phyloP scores from a whole-genome alignment of 2,888 invertebrate species.

The Morinoia aosen region DNA sequence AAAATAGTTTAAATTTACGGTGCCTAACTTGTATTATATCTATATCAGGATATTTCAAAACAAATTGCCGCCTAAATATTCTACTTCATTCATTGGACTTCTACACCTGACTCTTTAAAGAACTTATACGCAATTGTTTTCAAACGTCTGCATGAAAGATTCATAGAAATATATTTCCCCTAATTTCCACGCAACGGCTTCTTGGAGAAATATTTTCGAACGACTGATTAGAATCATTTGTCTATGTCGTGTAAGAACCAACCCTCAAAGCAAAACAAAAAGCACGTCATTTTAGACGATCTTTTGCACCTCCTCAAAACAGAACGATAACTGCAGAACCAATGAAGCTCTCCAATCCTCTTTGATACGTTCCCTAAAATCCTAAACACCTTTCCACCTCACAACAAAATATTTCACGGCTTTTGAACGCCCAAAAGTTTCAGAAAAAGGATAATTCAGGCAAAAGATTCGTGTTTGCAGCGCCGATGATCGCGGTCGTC shows the following conservation, averaged over 20 bases:
- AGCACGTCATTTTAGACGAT: neutral
- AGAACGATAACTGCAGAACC: neutral
- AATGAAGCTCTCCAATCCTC: neutral
- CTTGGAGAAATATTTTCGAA: neutral
- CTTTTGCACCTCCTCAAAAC: neutral
- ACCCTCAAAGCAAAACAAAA: neutral
- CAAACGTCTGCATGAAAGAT: no score
- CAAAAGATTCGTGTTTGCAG: conserved; percentile 22
- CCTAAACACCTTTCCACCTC: neutral
- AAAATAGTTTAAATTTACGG: no score
- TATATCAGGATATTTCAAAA: no score
- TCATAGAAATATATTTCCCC: no score
- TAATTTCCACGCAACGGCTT: no score
- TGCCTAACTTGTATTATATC: no score
- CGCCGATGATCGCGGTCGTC: conserved; percentile 29
- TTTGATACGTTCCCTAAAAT: neutral
- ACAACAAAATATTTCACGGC: neutral
- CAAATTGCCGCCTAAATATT: no score
- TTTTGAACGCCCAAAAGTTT: neutral
- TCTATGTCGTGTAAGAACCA: neutral
- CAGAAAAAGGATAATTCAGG: neutral
- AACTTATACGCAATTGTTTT: no score
- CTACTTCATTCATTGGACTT: no score
- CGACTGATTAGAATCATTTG: neutral
- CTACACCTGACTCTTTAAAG: no score